Conservation (phyloP, 2,113 vertebrate species). For the Brienomyrus longianalis region DNA sequence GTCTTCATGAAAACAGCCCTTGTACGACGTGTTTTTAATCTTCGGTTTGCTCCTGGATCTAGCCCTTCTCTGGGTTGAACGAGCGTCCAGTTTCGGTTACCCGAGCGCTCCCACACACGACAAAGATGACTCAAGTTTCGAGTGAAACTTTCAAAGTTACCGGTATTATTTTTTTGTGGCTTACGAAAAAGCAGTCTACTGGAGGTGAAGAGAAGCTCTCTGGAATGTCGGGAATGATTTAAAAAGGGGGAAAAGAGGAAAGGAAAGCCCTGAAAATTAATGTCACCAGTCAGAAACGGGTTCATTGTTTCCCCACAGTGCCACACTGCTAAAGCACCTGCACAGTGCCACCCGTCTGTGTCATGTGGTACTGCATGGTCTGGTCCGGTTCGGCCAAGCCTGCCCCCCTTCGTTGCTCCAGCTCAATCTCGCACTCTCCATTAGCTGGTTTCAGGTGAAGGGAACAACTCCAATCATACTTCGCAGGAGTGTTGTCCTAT, state of each 20-base stretch:
- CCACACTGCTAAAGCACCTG: background rate
- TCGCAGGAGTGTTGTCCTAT: constrained; percentile 22
- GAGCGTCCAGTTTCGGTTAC: background rate
- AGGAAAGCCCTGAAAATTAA: constrained; percentile 13
- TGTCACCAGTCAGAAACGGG: constrained; percentile 27
- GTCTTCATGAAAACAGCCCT: constrained; percentile 18
- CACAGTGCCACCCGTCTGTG: constrained; percentile 16
- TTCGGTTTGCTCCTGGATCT: constrained; percentile 16
- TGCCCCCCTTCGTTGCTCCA: background rate
- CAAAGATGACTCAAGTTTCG: constrained; percentile 4
- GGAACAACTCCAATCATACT: constrained; percentile 35
- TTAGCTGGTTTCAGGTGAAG: constrained; percentile 39
- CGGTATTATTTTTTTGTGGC: constrained; percentile 12
- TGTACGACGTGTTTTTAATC: background rate
- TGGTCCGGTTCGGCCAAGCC: constrained; percentile 15
- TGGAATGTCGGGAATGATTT: constrained; percentile 15
- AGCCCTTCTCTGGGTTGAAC: constrained; percentile 17
- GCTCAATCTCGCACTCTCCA: constrained; percentile 28
- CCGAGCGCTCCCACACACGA: background rate
- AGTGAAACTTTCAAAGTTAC: background rate
- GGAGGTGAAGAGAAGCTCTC: background rate
- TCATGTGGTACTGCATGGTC: constrained; percentile 23
- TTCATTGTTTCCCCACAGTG: constrained; percentile 29
- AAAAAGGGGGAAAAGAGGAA: background rate
- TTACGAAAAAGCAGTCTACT: constrained; percentile 12